Evolutionary conservation across 2,888 invertebrate genomes (phyloP).

Genomic region (Aphodius granarius): DNA sequence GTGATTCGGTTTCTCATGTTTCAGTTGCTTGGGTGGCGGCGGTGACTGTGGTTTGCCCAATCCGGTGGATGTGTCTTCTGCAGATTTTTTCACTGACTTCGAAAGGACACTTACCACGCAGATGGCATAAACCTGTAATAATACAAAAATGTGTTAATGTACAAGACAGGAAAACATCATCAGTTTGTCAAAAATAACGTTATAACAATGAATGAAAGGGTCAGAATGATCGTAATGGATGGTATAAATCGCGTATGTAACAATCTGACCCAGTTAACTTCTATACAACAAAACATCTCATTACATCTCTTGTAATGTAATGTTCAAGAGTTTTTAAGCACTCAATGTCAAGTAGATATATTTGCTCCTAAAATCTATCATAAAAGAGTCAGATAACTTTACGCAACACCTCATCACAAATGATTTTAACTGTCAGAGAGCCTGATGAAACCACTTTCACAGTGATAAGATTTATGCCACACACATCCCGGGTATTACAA

Average conservation of each 20-base stretch:
- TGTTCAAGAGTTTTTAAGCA: too few species aligned
- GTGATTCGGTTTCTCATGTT: not conserved
- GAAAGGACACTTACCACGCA: conserved; percentile 1
- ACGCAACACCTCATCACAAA: not conserved
- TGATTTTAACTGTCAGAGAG: not conserved
- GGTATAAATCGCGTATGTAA: too few species aligned
- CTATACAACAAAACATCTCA: not conserved
- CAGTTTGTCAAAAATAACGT: too few species aligned
- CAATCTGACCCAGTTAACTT: not conserved
- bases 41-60: not conserved
- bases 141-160: not conserved
- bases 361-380: not conserved
- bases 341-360: not conserved
- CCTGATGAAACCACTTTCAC: not conserved
- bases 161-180: not conserved
- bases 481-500: not conserved
- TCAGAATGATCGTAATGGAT: too few species aligned
- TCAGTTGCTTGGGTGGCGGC: not conserved
- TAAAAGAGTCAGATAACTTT: not conserved
- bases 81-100: conserved; percentile 6
- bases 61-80: conserved; percentile 1
- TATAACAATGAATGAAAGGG: too few species aligned
- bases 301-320: not conserved
- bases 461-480: not conserved
- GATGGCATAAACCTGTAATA: not conserved